Base-by-base conservation (phyloP, 1,140 invertebrate genomes). In the Cephus cinctus region DNA sequence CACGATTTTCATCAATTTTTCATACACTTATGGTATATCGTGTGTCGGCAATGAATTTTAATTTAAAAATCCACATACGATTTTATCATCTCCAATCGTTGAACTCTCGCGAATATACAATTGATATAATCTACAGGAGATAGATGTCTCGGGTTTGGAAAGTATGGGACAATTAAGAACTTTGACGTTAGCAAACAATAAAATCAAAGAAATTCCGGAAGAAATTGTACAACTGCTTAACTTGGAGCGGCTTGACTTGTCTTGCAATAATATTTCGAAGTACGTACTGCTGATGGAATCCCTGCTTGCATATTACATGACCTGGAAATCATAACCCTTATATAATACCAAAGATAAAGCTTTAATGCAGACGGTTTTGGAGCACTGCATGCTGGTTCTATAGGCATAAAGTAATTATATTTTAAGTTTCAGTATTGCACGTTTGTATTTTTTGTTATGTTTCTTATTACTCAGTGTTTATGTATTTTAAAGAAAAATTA, bases 201-300 rank as follows among this genome's bases (percentile, higher is more conserved):
- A 87, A 70, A 78, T 89, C 38, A 78, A 81, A 58, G 60, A 75
- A 32, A 67, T 96, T 34, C 91, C 92, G 1, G 85, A 90, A 47
- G 86, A 92, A 69, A 85, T 94, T 56, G 83, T 83, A 19, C 65
- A 85, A 43, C 65, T 94, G 21, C 81, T 88, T 48, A 83, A 83
- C 60, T 71, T 94, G 22, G 86, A 90, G 59, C 80, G 89, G 52
- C 78, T 95, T 19, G 90, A 95, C 75, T 59, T 95, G 18, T 87
- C 87, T 2, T 91, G 92, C 68, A 95, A 95, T 67, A 82, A 83
- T 60, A 69, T 92, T 49, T 81, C 83, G 53, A 80, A 78, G 89
- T 91, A 75, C 75, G 79, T 72, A 32, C 50, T 40, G n/a, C n/a
- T n/a, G n/a, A n/a, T n/a, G n/a, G n/a, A n/a, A n/a, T n/a, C n/a